Conservation (phyloP, 2,113 vertebrate species). For the Colossoma macropomum region DNA sequence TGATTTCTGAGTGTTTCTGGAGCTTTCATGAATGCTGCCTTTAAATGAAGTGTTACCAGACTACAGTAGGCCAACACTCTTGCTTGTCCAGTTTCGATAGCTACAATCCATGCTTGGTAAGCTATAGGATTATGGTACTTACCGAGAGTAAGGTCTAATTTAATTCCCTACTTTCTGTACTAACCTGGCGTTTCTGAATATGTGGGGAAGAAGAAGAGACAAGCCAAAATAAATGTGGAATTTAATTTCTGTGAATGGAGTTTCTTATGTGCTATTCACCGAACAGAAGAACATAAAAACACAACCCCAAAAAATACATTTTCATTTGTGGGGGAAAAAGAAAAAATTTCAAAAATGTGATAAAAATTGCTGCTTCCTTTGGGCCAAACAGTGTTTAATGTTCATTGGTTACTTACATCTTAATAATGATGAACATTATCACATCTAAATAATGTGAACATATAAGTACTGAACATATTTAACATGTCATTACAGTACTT, state of each 20-base stretch:
- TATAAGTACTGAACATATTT: neutral
- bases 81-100: constrained; percentile 70
- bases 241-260: constrained; percentile 58
- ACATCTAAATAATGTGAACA: neutral
- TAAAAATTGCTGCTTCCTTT: neutral
- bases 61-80: constrained; percentile 83
- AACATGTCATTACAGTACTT: neutral
- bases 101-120: constrained; percentile 77
- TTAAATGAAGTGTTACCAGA: constrained; percentile 83
- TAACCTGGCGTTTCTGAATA: constrained; percentile 86
- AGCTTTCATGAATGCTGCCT: constrained; percentile 74
- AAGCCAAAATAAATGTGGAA: constrained; percentile 79
- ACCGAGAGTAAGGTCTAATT: constrained; percentile 80
- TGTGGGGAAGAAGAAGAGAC: constrained; percentile 81
- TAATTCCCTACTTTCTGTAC: constrained; percentile 76
- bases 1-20: constrained; percentile 63
- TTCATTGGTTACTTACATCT: neutral
- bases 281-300: constrained; percentile 43
- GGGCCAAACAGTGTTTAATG: neutral
- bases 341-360: neutral
- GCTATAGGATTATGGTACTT: constrained; percentile 78
- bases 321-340: constrained; percentile 16
- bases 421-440: too few species aligned
- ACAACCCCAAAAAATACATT: constrained; percentile 31
- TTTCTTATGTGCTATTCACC: constrained; percentile 52